Conservation (phyloP, 2,113 vertebrate genomes). For the Zosterops borbonicus region DNA sequence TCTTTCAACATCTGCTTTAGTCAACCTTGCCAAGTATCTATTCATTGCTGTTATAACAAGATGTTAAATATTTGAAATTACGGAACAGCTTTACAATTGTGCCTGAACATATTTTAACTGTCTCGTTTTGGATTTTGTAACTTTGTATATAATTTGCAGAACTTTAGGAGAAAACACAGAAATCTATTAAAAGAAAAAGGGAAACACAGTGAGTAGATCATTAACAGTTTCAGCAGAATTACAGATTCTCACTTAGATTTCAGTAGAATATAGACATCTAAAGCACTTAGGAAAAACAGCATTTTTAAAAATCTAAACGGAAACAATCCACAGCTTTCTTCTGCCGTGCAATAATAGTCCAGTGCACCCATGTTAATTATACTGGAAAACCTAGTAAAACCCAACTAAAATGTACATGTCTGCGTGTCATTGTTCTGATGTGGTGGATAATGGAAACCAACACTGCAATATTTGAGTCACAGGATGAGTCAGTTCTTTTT, state of each 20-base stretch:
- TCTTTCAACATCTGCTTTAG: slow-evolving; percentile 33
- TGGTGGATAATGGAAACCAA: not conserved
- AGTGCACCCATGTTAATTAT: not conserved
- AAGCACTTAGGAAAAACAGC: not conserved
- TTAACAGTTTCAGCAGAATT: not conserved
- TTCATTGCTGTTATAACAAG: not conserved
- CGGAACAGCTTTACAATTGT: not conserved
- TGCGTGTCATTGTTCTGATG: not conserved
- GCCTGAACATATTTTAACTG: not conserved
- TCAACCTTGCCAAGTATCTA: not conserved
- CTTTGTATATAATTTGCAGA: not conserved
- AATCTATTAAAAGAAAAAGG: not conserved
- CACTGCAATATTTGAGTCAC: not conserved
- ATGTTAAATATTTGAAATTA: not conserved
- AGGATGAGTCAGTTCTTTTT: not conserved
- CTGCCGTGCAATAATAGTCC: not conserved
- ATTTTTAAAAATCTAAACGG: not conserved
- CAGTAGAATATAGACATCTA: not conserved
- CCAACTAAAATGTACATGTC: not conserved
- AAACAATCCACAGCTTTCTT: not conserved
- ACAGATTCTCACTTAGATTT: not conserved
- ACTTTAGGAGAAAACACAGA: not conserved
- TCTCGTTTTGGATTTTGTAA: not conserved
- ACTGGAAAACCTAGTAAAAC: not conserved
- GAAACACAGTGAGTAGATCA: not conserved